Base-by-base conservation (phyloP, 2,888 invertebrate species). In the Lysandra bellargus region DNA sequence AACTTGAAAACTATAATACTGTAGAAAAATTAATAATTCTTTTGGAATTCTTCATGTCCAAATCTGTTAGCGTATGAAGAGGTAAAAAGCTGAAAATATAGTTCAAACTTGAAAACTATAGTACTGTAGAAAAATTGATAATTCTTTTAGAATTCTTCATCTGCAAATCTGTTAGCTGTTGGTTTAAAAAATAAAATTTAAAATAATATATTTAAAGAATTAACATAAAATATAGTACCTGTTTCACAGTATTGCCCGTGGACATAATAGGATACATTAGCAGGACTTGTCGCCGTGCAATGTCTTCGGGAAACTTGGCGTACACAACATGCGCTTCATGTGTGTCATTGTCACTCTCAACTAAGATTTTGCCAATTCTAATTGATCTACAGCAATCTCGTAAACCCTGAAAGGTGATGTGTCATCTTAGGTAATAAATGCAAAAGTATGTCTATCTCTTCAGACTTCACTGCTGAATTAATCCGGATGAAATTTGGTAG, bases 261-360 rank as follows among this genome's bases (percentile, higher is more conserved):
- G 99, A 98, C 98, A 99, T 99, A 80, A 99, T 99, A 12, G 99
- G 99, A 92, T 99, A 99, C 98, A 99, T 99, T 3, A 99, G 95
- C 74, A 99, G 95, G 69, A 99, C 98, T 86, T 97, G 97, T 84
- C 99, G 95, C 79, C 96, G 95, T 0, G 97, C 96, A 82, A 99
- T 98, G 89, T 99, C 99, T 83, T 99, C 98, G 0, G 99, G 99
- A 88, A 99, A 98, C 89, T 99, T 97, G 5, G 99, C 98, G 89
- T 99, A 99, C 2, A 99, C 98, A 0, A 99, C 99, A 87, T 97
- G 97, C 0, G 99, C 99, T 89, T 98, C 99, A 85, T 99, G 99
- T 0, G 99, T 99, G 86, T 99, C 99, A 12, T 97, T 97, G 94
- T 99, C 99, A 82, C 98, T 98, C 90, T 99, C 99, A 0, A 99